These are phyloP conservation scores for Sorex araneus DNA, from an alignment of 2,113 vertebrate genomes.

Conservation along the genomic window DNA sequence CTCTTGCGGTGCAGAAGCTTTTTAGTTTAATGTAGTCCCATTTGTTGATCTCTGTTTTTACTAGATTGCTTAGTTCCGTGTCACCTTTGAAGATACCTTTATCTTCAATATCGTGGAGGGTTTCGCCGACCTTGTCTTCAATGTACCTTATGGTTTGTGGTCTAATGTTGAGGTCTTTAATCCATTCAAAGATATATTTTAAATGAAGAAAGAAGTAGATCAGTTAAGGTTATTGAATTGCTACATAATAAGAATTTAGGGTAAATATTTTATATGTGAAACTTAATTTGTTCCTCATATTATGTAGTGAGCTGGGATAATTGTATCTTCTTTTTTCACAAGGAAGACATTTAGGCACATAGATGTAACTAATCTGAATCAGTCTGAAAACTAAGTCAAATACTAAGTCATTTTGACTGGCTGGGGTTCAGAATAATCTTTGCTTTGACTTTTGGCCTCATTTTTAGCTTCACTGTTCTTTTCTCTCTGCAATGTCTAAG, in stretches of 20 bases:
- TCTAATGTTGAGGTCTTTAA: too few species aligned
- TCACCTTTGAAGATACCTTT: too few species aligned
- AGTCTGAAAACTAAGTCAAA: constrained; percentile 7
- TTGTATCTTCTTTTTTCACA: background rate
- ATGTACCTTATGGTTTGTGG: too few species aligned
- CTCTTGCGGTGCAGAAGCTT: too few species aligned
- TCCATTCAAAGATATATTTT: too few species aligned
- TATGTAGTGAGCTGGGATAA: background rate
- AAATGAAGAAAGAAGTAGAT: background rate
- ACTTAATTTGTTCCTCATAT: background rate
- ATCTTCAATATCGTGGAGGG: too few species aligned
- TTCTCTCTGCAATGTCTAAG: background rate
- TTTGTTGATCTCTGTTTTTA: too few species aligned
- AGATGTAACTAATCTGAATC: background rate
- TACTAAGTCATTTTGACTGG: constrained; percentile 2
- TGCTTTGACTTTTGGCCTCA: constrained; percentile 29
- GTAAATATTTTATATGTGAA: background rate
- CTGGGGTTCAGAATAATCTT: background rate
- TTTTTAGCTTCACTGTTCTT: background rate
- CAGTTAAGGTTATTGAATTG: constrained; percentile 24
- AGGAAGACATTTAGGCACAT: background rate
- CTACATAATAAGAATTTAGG: background rate
- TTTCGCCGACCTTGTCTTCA: too few species aligned
- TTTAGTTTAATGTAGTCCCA: too few species aligned
- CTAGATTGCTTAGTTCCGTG: too few species aligned